Percentiles rank a stretch among this genome's conserved stretches.
Evolutionary conservation across 2,888 invertebrate species (phyloP).

Genomic region (Drosophila subquinaria): DNA sequence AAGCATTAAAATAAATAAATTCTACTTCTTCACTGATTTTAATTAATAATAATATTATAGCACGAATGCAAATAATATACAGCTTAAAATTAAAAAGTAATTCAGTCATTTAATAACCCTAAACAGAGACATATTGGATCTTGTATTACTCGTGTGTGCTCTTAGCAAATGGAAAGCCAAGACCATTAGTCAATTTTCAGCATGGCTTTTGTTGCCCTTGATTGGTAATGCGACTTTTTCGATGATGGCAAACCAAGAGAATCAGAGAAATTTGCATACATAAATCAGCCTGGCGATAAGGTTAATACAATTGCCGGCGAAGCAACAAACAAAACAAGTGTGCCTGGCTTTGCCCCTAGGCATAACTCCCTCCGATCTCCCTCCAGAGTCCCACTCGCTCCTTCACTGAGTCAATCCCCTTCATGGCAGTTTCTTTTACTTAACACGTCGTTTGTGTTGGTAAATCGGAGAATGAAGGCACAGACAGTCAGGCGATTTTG

Average conservation of each 20-base stretch:
- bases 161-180: background rate
- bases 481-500: slow-evolving; percentile 57
- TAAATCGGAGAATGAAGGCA: slow-evolving; percentile 51
- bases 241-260: slow-evolving; percentile 33
- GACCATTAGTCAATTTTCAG: slow-evolving; percentile 55
- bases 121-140: background rate
- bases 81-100: background rate
- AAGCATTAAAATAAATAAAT: too few relatives aligned
- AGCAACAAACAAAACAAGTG: too few relatives aligned
- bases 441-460: slow-evolving; percentile 66
- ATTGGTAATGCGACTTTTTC: slow-evolving; percentile 41
- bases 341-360: background rate
- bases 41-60: too few relatives aligned
- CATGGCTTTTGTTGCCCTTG: slow-evolving; percentile 29
- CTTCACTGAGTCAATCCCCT: slow-evolving; percentile 1
- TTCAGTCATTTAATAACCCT: background rate
- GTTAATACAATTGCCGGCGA: slow-evolving; percentile 60
- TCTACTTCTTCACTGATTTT: too few relatives aligned
- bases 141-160: background rate
- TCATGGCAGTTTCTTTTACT: slow-evolving; percentile 47
- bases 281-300: slow-evolving; percentile 73
- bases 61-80: background rate
- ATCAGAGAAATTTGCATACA: slow-evolving; percentile 56
- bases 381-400: background rate
- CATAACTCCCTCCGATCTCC: background rate